Percentiles rank a stretch among this genome's conserved stretches.
phyloP scores from a whole-genome alignment of 1,140 invertebrate genomes.

The Atta colombica region DNA sequence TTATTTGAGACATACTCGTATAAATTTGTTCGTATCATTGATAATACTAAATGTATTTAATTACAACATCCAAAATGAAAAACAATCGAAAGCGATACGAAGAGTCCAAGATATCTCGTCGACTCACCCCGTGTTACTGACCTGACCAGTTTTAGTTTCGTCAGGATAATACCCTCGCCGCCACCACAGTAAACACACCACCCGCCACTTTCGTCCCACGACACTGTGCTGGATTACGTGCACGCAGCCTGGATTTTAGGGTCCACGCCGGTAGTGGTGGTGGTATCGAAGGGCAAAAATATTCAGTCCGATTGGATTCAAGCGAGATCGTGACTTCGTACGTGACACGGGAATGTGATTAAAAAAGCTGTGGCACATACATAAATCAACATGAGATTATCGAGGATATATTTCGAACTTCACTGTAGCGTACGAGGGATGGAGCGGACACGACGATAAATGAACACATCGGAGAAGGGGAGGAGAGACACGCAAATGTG shows the following conservation, averaged over 20 bases:
- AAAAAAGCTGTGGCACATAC: slow-evolving; percentile 28
- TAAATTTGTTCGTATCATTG: too few relatives aligned
- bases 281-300: slow-evolving; percentile 29
- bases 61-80: neutral
- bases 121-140: slow-evolving; percentile 61
- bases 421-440: neutral
- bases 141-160: slow-evolving; percentile 54
- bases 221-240: slow-evolving; percentile 55
- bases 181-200: slow-evolving; percentile 61
- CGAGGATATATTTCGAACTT: neutral
- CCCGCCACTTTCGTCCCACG: slow-evolving; percentile 61
- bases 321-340: slow-evolving; percentile 22
- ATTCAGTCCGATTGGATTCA: slow-evolving; percentile 1
- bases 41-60: neutral
- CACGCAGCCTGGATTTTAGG: slow-evolving; percentile 50
- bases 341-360: slow-evolving; percentile 9
- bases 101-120: slow-evolving; percentile 14
- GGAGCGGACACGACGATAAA: neutral
- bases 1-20: neutral
- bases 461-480: neutral
- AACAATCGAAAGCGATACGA: neutral
- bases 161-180: slow-evolving; percentile 62
- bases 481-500: neutral
- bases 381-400: slow-evolving; percentile 30
- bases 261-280: slow-evolving; percentile 11